Evolutionary conservation across 2,888 invertebrate species (phyloP).

Genomic region (Amblyjoppa proteus): DNA sequence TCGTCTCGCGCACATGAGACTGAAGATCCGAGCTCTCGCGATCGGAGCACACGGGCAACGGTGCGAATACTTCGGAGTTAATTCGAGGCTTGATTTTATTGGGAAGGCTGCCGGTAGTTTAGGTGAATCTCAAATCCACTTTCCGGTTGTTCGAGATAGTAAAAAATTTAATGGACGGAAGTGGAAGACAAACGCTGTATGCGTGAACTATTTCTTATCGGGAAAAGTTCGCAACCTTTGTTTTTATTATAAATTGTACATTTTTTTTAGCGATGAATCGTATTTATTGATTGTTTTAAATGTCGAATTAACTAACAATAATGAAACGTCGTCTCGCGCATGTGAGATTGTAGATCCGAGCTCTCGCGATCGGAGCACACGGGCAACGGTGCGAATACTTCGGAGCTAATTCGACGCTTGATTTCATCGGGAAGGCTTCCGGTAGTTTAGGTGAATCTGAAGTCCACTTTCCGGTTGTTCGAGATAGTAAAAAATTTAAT

Average conservation of each 20-base stretch:
- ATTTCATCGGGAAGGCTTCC: constrained; percentile 44
- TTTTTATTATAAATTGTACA: not conserved
- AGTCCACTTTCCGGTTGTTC: constrained; percentile 15
- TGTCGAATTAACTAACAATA: no score
- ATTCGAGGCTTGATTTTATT: constrained; percentile 59
- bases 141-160: constrained; percentile 11
- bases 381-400: not conserved
- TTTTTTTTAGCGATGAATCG: not conserved
- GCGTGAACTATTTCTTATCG: not conserved
- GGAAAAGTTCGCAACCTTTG: not conserved
- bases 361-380: no score
- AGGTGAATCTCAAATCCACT: constrained; percentile 25
- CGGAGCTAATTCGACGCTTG: constrained; percentile 56
- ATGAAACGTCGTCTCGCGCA: no score
- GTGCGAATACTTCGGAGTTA: constrained; percentile 34
- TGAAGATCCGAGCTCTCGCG: constrained; percentile 43
- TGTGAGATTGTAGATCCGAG: no score
- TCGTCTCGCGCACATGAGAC: constrained; percentile 43
- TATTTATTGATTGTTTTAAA: not conserved
- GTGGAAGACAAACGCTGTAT: not conserved
- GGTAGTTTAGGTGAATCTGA: constrained; percentile 28
- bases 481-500: not conserved
- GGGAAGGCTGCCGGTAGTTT: constrained; percentile 14
- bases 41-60: not conserved
- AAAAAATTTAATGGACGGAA: not conserved